phyloP scores from a whole-genome alignment of 2,113 vertebrate species.

The Parus major region DNA sequence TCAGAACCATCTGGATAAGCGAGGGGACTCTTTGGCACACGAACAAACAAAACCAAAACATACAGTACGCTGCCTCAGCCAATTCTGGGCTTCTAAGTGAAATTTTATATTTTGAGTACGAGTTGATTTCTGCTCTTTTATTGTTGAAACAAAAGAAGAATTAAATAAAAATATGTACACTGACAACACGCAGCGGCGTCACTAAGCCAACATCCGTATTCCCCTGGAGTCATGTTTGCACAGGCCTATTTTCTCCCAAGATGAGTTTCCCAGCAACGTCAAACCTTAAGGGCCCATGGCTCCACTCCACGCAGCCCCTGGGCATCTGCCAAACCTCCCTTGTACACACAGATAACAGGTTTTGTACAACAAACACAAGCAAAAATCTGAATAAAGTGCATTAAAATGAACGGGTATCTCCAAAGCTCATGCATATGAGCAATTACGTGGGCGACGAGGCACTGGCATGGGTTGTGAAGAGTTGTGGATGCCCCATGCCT shows the following conservation, averaged over 20 bases:
- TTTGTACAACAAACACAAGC: neutral
- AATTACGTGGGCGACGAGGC: neutral
- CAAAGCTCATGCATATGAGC: rapidly evolving
- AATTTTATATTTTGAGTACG: neutral
- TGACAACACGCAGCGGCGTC: neutral
- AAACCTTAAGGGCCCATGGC: neutral
- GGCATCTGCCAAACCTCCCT: neutral
- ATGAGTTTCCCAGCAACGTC: neutral
- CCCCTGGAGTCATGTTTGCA: neutral
- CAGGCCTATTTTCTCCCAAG: neutral
- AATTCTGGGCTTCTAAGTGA: neutral
- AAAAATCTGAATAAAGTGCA: neutral
- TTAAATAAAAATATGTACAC: slow-evolving; percentile 36
- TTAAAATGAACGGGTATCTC: rapidly evolving
- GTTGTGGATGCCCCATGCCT: neutral
- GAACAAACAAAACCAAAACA: neutral
- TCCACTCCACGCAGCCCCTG: neutral
- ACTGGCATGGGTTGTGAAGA: neutral
- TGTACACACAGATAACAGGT: neutral
- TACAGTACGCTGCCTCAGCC: neutral
- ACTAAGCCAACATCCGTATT: neutral
- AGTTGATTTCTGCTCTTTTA: neutral
- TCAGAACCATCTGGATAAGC: neutral
- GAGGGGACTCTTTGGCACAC: neutral
- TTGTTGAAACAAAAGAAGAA: slow-evolving; percentile 27